These are phyloP conservation scores for Zosterops pallidus DNA, from an alignment of 2,113 vertebrate genomes.

Conservation along the genomic window DNA sequence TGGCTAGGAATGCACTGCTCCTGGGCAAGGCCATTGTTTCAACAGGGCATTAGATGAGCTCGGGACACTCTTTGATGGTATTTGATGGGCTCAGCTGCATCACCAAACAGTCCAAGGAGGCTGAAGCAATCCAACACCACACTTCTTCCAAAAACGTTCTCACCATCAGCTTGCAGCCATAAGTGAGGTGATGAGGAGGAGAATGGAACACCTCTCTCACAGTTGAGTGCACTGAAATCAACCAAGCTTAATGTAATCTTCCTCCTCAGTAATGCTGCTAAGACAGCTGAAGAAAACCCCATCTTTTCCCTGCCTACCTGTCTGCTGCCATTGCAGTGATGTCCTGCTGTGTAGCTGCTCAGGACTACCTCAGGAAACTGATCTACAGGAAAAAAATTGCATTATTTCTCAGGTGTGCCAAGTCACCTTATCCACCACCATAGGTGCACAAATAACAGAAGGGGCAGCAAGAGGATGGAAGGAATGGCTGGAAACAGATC, in stretches of 20 bases:
- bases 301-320: background rate
- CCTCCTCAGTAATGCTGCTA: background rate
- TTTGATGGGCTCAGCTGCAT: background rate
- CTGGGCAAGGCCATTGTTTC: background rate
- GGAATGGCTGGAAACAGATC: background rate
- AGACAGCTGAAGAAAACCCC: background rate
- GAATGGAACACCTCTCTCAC: rapidly evolving
- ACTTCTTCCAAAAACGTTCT: background rate
- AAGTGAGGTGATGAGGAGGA: background rate
- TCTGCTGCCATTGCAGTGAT: background rate
- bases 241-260: background rate
- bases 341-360: background rate
- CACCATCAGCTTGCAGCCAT: background rate
- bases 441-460: background rate
- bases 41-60: background rate
- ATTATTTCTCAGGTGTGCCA: background rate
- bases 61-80: background rate
- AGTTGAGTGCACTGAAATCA: background rate
- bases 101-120: background rate
- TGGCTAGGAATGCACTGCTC: background rate
- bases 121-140: background rate
- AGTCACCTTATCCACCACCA: background rate
- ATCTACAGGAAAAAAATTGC: background rate
- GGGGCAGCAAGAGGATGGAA: background rate
- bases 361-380: background rate